Base-by-base conservation (phyloP, 2,888 invertebrate genomes). In the Drosophila formosana region DNA sequence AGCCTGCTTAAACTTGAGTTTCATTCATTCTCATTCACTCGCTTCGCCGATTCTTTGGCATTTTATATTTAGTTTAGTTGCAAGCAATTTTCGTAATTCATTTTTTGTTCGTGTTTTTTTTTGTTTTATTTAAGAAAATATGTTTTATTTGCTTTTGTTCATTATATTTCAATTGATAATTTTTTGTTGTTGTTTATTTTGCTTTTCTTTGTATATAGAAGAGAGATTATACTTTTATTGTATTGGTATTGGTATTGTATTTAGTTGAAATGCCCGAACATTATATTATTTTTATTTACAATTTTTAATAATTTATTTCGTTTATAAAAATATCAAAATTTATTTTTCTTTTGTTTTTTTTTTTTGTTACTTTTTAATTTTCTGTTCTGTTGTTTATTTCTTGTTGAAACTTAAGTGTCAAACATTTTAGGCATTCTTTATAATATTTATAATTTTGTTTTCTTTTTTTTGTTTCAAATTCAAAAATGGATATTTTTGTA, bases 311-410 rank as follows among this genome's bases (percentile, higher is more conserved):
- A 76, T 81, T 79, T 82, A 75, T 75, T 79, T 72, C 72, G 74
- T 84, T 84, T 89, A 89, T 89, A 89, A 88, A 88, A 89, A 89
- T 89, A 89, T 89, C 88, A 89, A 88, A 89, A 88, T 67, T 75
- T 67, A 39, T 75, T 76, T 67, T 56, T 39, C 39, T 65, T 26
- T 65, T 49, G 28, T 28, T 30, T 50, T 78, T 30, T 50, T 78
- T 72, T 71, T 30, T 50, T 64, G 18, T 41, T 64, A 37, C 50
- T 13, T 50, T 78, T 72, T 69, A 43, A 39, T 34, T 66, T 71
- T 58, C 72, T 43, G 34, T 32, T 75, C 43, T 68, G 62, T 74
- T 66, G 32, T 55, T 74, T 55, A 37, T 65, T 66, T 39, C 11
- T 46, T 56, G 30, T 32, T 46, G 62, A 80, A 79, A 66, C 64